These are phyloP conservation scores for Trisateles emortualis DNA, from an alignment of 2,888 invertebrate genomes.

Conservation along the genomic window DNA sequence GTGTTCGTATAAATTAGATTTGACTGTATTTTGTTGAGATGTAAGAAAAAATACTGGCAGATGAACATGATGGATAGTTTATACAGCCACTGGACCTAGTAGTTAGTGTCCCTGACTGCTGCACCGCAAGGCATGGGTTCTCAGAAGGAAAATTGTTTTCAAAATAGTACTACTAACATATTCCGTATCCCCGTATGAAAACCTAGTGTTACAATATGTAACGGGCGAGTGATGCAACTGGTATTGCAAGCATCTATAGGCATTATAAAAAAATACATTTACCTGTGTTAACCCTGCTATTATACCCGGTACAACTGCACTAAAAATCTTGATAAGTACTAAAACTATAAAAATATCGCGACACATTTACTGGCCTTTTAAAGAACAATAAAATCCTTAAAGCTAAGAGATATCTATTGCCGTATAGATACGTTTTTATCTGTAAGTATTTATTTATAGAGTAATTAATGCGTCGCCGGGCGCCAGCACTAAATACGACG, in stretches of 20 bases:
- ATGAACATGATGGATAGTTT: slow-evolving; percentile 2
- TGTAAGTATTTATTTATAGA: slow-evolving; percentile 62
- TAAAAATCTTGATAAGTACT: background rate
- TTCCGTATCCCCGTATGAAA: too few species aligned
- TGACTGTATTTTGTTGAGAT: slow-evolving; percentile 20
- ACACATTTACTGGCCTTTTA: slow-evolving; percentile 37
- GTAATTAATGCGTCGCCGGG: slow-evolving; percentile 66
- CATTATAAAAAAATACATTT: background rate
- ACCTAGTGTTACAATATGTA: too few species aligned
- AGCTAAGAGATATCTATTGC: slow-evolving; percentile 39
- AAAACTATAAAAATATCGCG: background rate
- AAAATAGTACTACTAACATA: too few species aligned
- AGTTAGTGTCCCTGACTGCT: too few species aligned
- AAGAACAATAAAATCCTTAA: slow-evolving; percentile 41
- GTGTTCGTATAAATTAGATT: slow-evolving; percentile 24
- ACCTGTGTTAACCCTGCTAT: too few species aligned
- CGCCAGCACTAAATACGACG: slow-evolving; percentile 56
- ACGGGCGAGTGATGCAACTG: too few species aligned
- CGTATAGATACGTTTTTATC: slow-evolving; percentile 41
- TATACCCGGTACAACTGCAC: background rate
- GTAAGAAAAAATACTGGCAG: slow-evolving; percentile 4
- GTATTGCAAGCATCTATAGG: too few species aligned
- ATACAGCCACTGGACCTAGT: too few species aligned
- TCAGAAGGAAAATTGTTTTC: too few species aligned
- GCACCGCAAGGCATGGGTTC: too few species aligned